Evolutionary conservation across 2,797 vertebrate genomes (phyloP).

Genomic region (Adrianichthys oophorus): DNA sequence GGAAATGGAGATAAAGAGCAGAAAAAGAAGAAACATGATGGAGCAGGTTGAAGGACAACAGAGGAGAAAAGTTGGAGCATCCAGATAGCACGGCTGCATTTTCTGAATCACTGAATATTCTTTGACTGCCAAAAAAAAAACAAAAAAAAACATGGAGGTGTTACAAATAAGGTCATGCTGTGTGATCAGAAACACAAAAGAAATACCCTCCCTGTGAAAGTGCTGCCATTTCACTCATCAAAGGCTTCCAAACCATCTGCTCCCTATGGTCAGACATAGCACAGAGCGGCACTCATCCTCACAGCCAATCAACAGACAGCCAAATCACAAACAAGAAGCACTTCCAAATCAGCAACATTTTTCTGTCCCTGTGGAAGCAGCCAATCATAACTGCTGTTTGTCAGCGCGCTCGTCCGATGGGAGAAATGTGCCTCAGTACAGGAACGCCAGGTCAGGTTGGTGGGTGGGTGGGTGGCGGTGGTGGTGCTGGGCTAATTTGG

Average conservation of each 20-base stretch:
- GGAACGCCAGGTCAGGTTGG: slow-evolving; percentile 42
- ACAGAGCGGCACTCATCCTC: slow-evolving; percentile 38
- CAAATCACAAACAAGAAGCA: slow-evolving; percentile 42
- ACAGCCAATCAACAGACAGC: slow-evolving; percentile 51
- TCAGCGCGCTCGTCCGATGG: slow-evolving; percentile 50
- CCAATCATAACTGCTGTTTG: slow-evolving; percentile 60
- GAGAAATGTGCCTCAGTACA: slow-evolving; percentile 45
- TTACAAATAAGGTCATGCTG: slow-evolving; percentile 52
- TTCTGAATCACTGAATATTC: slow-evolving; percentile 28
- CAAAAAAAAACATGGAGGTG: slow-evolving; percentile 5
- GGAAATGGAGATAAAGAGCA: slow-evolving; percentile 42
- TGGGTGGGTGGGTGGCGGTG: slow-evolving; percentile 40
- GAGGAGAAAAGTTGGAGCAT: slow-evolving; percentile 40
- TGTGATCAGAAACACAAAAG: slow-evolving; percentile 55
- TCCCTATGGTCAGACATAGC: slow-evolving; percentile 35
- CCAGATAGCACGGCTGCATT: neutral
- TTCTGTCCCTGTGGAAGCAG: slow-evolving; percentile 16
- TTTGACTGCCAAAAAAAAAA: slow-evolving; percentile 5
- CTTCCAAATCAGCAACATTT: slow-evolving; percentile 52
- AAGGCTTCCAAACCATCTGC: slow-evolving; percentile 44
- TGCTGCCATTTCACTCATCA: slow-evolving; percentile 52
- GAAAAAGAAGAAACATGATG: slow-evolving; percentile 46
- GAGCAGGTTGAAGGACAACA: slow-evolving; percentile 53
- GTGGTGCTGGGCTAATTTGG: slow-evolving; percentile 77
- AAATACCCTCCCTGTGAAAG: slow-evolving; percentile 46